phyloP scores from a whole-genome alignment of 2,888 invertebrate genomes.

The Tetranychus piercei region DNA sequence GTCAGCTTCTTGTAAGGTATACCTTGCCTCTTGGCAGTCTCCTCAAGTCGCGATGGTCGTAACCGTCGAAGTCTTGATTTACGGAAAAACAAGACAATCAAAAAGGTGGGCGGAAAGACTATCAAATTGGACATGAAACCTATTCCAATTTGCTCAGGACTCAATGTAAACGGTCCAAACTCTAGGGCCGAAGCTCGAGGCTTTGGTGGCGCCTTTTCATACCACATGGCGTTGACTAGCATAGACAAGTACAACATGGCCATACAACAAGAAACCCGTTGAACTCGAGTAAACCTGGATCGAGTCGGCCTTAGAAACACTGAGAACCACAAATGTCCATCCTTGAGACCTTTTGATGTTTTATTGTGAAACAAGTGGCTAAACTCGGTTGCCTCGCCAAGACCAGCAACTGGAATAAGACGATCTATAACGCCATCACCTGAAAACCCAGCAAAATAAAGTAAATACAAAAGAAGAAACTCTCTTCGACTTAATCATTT shows the following conservation, averaged over 20 bases:
- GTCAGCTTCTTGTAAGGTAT: constrained; percentile 14
- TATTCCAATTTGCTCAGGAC: constrained; percentile 35
- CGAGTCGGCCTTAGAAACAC: constrained; percentile 37
- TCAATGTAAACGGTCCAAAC: constrained; percentile 36
- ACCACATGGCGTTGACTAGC: constrained; percentile 40
- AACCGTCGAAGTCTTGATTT: constrained; percentile 32
- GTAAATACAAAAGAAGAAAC: neutral
- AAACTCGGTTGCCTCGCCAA: constrained; percentile 35
- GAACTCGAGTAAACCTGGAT: constrained; percentile 36
- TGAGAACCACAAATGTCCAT: constrained; percentile 40
- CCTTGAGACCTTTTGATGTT: constrained; percentile 34
- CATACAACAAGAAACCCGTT: constrained; percentile 37
- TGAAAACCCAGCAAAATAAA: neutral
- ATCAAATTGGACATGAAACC: constrained; percentile 36
- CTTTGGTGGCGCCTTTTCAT: constrained; percentile 30
- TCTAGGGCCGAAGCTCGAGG: constrained; percentile 30
- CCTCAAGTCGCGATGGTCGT: constrained; percentile 29
- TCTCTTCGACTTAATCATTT: neutral
- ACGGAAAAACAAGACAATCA: constrained; percentile 35
- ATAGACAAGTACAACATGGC: constrained; percentile 37
- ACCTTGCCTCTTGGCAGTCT: constrained; percentile 28
- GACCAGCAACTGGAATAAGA: constrained; percentile 36
- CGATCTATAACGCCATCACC: constrained; percentile 33
- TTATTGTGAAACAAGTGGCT: constrained; percentile 34
- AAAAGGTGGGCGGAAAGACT: constrained; percentile 35